A percentile compares a stretch with the other conserved stretches of the same genome.
These are phyloP conservation scores for Cetonia aurata DNA, from an alignment of 2,888 invertebrate species.

Conservation along the genomic window DNA sequence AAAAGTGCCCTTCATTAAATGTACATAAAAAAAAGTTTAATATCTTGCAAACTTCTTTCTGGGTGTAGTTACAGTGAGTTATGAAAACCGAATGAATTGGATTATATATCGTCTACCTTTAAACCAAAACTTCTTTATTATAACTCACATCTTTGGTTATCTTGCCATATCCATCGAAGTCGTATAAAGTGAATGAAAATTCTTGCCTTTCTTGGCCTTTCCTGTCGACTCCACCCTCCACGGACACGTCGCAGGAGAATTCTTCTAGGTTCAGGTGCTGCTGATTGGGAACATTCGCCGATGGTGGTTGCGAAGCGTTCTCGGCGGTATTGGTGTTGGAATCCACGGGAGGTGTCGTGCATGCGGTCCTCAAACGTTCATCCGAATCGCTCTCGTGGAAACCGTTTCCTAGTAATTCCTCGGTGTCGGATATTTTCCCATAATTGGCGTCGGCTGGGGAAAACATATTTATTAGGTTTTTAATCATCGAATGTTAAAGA, in stretches of 20 bases:
- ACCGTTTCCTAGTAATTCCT: conserved; percentile 73
- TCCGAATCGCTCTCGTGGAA: conserved; percentile 53
- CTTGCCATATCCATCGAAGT: conserved; percentile 92
- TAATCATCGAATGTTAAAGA: too few relatives aligned
- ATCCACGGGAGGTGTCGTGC: conserved; percentile 53
- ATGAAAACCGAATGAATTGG: too few relatives aligned
- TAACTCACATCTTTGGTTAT: conserved; percentile 89
- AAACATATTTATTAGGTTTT: too few relatives aligned
- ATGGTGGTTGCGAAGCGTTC: conserved; percentile 41
- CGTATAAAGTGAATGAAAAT: conserved; percentile 91
- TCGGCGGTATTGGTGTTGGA: conserved; percentile 29
- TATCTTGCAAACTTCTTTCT: too few relatives aligned
- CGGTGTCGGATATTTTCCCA: conserved; percentile 71
- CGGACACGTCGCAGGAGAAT: conserved; percentile 89
- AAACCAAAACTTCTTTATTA: too few relatives aligned
- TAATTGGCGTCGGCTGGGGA: conserved; percentile 52
- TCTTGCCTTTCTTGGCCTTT: conserved; percentile 72
- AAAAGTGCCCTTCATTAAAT: too few relatives aligned
- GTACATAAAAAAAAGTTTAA: too few relatives aligned
- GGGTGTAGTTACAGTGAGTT: too few relatives aligned
- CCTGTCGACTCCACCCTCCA: conserved; percentile 75
- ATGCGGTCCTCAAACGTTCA: conserved; percentile 51
- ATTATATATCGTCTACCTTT: too few relatives aligned
- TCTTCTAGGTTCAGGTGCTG: conserved; percentile 69
- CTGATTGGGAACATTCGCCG: conserved; percentile 40